These are phyloP conservation scores for Mongoloraphidia duomilia DNA, from an alignment of 2,888 invertebrate species.

Conservation along the genomic window DNA sequence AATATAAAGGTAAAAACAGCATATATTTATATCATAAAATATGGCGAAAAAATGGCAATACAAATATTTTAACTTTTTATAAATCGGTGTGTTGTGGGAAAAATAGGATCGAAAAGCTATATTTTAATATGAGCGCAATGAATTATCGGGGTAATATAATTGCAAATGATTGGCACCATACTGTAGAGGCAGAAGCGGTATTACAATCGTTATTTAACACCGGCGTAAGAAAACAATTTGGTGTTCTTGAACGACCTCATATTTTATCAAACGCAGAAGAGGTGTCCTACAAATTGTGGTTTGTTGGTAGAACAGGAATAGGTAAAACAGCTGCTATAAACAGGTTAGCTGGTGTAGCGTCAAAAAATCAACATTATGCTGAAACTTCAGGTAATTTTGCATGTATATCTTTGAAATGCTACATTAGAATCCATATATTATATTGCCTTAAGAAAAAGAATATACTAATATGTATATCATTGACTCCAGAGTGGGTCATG, in stretches of 20 bases:
- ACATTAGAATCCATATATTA: no score
- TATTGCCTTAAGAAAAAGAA: no score
- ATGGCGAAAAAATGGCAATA: no score
- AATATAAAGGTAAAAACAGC: no score
- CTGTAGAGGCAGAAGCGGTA: constrained; percentile 23
- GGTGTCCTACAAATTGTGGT: constrained; percentile 38
- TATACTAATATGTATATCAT: no score
- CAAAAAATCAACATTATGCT: constrained; percentile 23
- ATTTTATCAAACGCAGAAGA: constrained; percentile 34
- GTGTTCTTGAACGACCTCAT: constrained; percentile 36
- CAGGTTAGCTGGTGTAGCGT: constrained; percentile 31
- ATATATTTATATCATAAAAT: no score
- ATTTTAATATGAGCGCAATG: not conserved
- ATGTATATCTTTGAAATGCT: not conserved
- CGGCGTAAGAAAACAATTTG: constrained; percentile 18
- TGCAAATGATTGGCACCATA: constrained; percentile 21
- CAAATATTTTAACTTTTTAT: no score
- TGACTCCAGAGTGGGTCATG: no score
- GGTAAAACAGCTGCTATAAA: constrained; percentile 38
- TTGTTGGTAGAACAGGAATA: constrained; percentile 36
- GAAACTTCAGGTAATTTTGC: constrained; percentile 22
- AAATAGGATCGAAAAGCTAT: no score
- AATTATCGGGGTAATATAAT: not conserved
- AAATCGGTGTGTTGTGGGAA: no score
- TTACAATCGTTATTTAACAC: constrained; percentile 22